Evolutionary conservation across 2,113 vertebrate species (phyloP).

Genomic region (Labeo catla): DNA sequence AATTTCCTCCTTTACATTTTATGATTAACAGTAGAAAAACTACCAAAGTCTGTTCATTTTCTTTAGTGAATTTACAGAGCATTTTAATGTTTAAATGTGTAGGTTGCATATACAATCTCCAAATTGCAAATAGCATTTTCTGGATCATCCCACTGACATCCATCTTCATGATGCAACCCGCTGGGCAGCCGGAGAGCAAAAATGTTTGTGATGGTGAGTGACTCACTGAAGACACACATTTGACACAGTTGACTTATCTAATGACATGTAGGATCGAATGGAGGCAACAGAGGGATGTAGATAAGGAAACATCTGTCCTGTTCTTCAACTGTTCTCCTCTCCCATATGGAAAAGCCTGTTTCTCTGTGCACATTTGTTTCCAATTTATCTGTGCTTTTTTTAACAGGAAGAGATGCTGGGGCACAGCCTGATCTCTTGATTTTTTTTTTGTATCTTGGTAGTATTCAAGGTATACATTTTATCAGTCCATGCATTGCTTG

Average conservation of each 20-base stretch:
- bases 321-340: constrained; percentile 38
- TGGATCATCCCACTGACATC: constrained; percentile 34
- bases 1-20: not conserved
- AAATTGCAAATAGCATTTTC: constrained; percentile 7
- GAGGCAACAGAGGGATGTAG: constrained; percentile 31
- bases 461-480: not conserved
- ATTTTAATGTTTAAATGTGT: constrained; percentile 12
- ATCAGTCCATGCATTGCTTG: no score
- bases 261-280: constrained; percentile 35
- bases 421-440: constrained; percentile 54
- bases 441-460: constrained; percentile 31
- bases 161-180: constrained; percentile 20
- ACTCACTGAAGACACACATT: constrained; percentile 33
- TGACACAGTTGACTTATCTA: constrained; percentile 26
- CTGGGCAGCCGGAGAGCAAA: not conserved
- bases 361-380: constrained; percentile 52
- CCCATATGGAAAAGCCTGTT: constrained; percentile 45
- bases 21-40: not conserved
- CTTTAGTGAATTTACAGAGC: not conserved
- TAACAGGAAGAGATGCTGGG: constrained; percentile 35
- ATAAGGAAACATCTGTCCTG: constrained; percentile 53
- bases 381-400: constrained; percentile 31
- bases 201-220: constrained; percentile 17
- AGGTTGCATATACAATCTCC: not conserved
- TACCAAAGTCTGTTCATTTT: not conserved